phyloP scores from a whole-genome alignment of 2,888 invertebrate species.

The Dichetophora obliterata region DNA sequence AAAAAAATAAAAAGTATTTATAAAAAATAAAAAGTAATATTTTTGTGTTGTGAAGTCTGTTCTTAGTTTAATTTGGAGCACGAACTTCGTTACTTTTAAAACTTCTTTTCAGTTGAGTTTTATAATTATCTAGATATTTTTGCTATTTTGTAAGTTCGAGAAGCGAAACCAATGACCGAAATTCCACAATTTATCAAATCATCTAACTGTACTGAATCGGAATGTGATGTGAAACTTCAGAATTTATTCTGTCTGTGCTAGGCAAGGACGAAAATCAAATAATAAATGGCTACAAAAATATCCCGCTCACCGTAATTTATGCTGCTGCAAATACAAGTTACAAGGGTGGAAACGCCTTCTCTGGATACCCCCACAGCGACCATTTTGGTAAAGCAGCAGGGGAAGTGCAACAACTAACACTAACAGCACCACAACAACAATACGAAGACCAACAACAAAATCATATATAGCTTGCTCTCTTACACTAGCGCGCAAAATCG shows the following conservation, averaged over 20 bases:
- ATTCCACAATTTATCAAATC: no score
- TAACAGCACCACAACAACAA: not conserved
- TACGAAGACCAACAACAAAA: not conserved
- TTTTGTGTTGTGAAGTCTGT: no score
- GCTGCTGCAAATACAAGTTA: not conserved
- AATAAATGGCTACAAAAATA: conserved; percentile 7
- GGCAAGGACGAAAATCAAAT: conserved; percentile 27
- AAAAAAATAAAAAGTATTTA: no score
- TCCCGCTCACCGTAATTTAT: no score
- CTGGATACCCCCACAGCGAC: conserved; percentile 5
- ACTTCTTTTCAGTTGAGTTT: no score
- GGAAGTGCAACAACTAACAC: conserved; percentile 23
- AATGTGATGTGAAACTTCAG: not conserved
- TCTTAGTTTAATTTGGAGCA: no score
- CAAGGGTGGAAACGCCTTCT: conserved; percentile 2
- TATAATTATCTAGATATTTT: no score
- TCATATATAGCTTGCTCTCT: conserved; percentile 22
- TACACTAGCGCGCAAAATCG: conserved; percentile 21
- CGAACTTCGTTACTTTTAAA: no score
- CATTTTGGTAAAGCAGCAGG: conserved; percentile 32
- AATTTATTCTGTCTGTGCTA: not conserved
- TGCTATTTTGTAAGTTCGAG: no score
- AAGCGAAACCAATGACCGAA: no score
- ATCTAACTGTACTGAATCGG: not conserved
- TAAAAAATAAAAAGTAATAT: no score